Evolutionary conservation across 2,888 invertebrate genomes (phyloP), one percentile per base, ranked within the genome.

Genomic region (Acleris emargana): DNA sequence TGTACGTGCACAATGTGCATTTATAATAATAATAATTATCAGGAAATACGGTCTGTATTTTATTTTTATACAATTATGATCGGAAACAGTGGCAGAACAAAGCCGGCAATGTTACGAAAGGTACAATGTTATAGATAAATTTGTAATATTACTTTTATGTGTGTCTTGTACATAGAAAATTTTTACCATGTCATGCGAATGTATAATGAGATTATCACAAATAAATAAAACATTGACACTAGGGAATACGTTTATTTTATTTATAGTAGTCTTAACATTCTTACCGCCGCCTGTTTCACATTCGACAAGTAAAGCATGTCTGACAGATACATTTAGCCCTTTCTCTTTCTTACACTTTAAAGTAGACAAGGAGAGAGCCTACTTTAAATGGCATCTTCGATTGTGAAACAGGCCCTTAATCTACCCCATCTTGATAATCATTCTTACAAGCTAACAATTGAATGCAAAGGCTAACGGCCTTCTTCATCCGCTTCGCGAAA

Each of bases 191-290:
- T 89, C 88, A 84, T 85, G 82, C 77, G 86, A 82, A 86, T 89
- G 89, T 90, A 85, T 89, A 88, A 90, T 88, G 91, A 92, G 91
- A 92, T 92, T 91, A 91, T 87, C 84, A 81, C 78, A 84, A 89
- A 86, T 85, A 87, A 91, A 88, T 86, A 87, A 84, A 87, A 86
- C 82, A 87, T 86, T 89, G 88, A 88, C 84, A 85, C 82, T 86
- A 84, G 83, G 68, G 58, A 17, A 62, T 61, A 64, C 60, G 71
- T 54, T 28, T 38, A 67, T 73, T 71, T 70, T 63, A 59, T 61
- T 67, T 62, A 16, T 45, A 42, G 38, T 32, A 17, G 73, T 71
- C 69, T 70, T n/a, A 5, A 49, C 49, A 22, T 16, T 42, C 49
- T 67, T n/a, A n/a, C n/a, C n/a, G n/a, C n/a, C n/a, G n/a, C n/a